Evolutionary conservation across 2,888 invertebrate species (phyloP), one percentile per base, ranked within the genome.

Genomic region (Luperina testacea): DNA sequence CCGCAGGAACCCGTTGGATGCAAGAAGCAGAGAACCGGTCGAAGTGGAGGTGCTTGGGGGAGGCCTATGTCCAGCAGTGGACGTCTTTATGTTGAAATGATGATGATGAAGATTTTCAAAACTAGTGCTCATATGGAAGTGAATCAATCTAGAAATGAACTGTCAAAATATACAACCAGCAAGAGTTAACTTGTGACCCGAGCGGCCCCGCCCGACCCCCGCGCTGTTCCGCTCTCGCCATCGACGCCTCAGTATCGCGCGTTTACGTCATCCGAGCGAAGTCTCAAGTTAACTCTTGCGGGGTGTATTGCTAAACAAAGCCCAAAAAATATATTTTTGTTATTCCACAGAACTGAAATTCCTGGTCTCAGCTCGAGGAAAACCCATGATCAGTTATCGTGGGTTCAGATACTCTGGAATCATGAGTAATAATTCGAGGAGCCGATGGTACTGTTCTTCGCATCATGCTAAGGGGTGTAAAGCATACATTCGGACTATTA

Each of bases 401-500:
- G 83, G 83, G 0, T 87, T 57, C 65, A 87, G 76, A 32, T 87
- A 78, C 61, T 85, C 83, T 15, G 67, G 77, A 64, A 24, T 7
- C 2, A 72, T 7, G 51, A 78, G n/a, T 27, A 65, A 32, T 15
- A 64, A 38, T 51, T 24, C 67, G 17, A 87, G 84, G 68, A 87
- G 80, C 24, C 80, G 91, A 7, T 90, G 90, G 90, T 84, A 83
- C 71, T 90, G 90, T 70, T 82, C 84, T 38, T 80, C 82, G 1
- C 88, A 87, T 48, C 83, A 82, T 63, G 71, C 74, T 38, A 75
- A 73, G 72, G 91, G 92, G 0, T 94, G 94, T 74, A 90, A 84
- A 72, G 93, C 93, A 2, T 83, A 85, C 6, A 80, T 93, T 1
- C 85, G 88, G 64, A 93, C 92, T 6, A 1, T 13, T 6, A 4